Evolutionary conservation across 2,888 invertebrate genomes (phyloP).

Genomic region (Thalpophila matura): DNA sequence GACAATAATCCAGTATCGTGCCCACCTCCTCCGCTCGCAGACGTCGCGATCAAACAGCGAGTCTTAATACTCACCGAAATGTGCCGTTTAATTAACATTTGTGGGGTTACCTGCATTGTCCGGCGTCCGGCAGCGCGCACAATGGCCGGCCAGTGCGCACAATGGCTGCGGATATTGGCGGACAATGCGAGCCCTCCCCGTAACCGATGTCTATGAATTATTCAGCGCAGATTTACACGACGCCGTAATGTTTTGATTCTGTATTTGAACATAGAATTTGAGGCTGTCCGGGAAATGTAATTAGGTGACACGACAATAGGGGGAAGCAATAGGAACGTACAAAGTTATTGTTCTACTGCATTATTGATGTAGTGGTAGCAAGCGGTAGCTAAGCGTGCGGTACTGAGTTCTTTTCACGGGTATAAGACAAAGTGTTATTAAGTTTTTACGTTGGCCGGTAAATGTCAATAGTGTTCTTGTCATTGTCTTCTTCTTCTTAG

Average conservation of each 20-base stretch:
- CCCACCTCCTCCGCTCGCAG: too few species aligned
- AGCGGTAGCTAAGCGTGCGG: too few species aligned
- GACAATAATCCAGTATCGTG: too few species aligned
- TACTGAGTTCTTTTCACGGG: too few species aligned
- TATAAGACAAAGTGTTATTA: too few species aligned
- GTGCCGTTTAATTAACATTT: conserved; percentile 59
- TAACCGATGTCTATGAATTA: conserved; percentile 40
- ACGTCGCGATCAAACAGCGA: background rate
- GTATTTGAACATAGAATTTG: conserved; percentile 16
- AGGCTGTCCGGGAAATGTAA: background rate
- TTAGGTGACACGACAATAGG: conserved; percentile 3
- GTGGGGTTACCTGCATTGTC: conserved; percentile 50
- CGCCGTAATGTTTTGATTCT: conserved; percentile 23
- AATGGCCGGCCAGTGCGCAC: conserved; percentile 41
- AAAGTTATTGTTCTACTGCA: too few species aligned
- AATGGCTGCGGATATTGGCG: conserved; percentile 47
- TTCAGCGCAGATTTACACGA: conserved; percentile 50
- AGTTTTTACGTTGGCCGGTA: too few species aligned
- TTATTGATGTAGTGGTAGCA: too few species aligned
- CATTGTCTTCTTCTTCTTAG: too few species aligned
- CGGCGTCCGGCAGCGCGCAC: conserved; percentile 25
- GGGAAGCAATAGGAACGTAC: background rate
- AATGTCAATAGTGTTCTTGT: too few species aligned
- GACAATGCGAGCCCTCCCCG: conserved; percentile 29
- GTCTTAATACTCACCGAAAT: conserved; percentile 13